Base-by-base conservation (phyloP, 2,113 vertebrate species). In the Mungos mungo region DNA sequence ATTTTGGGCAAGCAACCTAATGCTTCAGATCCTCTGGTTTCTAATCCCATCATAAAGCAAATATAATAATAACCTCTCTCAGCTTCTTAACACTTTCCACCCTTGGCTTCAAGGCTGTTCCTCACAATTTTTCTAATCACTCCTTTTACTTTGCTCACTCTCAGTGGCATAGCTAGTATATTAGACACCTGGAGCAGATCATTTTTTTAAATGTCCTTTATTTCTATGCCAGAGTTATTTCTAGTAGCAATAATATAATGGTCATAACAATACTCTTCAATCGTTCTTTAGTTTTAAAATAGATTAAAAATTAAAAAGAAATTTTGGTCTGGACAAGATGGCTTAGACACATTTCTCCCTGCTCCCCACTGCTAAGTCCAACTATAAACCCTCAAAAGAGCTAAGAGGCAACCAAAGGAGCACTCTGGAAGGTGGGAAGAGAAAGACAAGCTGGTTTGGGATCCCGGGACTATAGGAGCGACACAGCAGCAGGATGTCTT, bases 41-140 rank as follows among this genome's bases (percentile, higher is more conserved):
- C 87, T 96, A 97, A 98, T 98, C 68, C 87, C 74, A 88, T 96
- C 74, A 82, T 90, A 96, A 98, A 96, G 95, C 69, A 92, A 93
- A 94, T 92, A 82, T 93, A 95, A 96, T 97, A 97, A 97, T 84
- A 92, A 95, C 79, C 74, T 65, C 35, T 79, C 79, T 97, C 89
- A 84, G 74, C 90, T 93, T 97, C 79, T 81, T 95, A 96, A 85
- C 11, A 65, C 86, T 92, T 95, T 97, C 87, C 57, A 90, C 35
- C 35, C 72, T 92, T 96, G 71, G 63, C 52, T 80, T 97, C 72
- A 74, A 96, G 66, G 89, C 47, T 66, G 35, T 90, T 82, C 68
- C 88, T 76, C 89, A 92, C 38, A 83, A 63, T 74, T 66, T 94
- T 94, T 95, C 93, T 94, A 71, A 95, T 94, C 68, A 93, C n/a